phyloP scores from a whole-genome alignment of 2,113 vertebrate genomes.

The Grammomys surdaster region DNA sequence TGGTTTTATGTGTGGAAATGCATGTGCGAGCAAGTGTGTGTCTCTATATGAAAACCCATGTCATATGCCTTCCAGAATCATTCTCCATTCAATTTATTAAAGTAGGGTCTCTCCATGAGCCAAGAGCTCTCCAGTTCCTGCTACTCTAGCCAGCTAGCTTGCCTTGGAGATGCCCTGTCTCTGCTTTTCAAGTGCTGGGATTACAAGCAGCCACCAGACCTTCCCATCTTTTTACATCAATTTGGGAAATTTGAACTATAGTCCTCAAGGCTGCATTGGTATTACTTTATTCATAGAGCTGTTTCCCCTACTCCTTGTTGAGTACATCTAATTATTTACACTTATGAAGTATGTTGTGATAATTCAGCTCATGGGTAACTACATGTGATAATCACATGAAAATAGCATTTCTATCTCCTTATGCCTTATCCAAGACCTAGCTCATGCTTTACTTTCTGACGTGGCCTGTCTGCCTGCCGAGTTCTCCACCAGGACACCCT shows the following conservation, averaged over 20 bases:
- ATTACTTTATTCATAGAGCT: neutral
- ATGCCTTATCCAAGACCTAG: neutral
- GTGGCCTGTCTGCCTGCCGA: neutral
- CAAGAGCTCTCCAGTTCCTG: neutral
- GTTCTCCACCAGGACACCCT: neutral
- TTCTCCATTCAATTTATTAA: neutral
- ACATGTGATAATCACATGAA: neutral
- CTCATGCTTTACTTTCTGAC: neutral
- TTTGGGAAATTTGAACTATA: neutral
- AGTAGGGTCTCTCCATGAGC: neutral
- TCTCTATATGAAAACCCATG: neutral
- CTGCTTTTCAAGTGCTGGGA: neutral
- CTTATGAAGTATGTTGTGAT: neutral
- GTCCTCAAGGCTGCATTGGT: neutral
- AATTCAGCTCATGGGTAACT: neutral
- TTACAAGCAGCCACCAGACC: neutral
- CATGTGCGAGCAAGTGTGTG: too few relatives aligned
- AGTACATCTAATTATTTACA: neutral
- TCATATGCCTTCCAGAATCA: neutral
- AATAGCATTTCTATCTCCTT: conserved; percentile 9
- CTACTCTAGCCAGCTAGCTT: neutral
- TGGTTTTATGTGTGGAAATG: neutral
- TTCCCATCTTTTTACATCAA: neutral
- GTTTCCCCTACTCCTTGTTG: neutral
- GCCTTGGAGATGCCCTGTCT: neutral